phyloP scores from a whole-genome alignment of 1,140 invertebrate genomes.

The Trachymyrmex septentrionalis region DNA sequence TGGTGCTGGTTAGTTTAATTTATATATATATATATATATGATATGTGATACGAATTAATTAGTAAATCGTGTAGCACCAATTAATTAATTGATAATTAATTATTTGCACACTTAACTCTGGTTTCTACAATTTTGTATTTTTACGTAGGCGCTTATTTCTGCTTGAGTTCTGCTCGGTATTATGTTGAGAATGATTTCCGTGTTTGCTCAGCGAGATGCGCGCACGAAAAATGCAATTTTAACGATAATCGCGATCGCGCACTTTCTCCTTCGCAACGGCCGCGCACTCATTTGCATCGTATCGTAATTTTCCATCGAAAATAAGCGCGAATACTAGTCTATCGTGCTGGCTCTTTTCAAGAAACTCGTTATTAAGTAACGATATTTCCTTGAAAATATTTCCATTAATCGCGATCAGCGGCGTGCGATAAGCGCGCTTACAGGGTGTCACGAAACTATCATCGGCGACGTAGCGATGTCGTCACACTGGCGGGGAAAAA shows the following conservation, averaged over 20 bases:
- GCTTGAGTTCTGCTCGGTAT: background rate
- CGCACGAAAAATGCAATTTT: constrained; percentile 54
- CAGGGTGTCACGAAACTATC: constrained; percentile 34
- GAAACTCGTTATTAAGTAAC: constrained; percentile 47
- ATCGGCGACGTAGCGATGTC: background rate
- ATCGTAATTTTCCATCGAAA: constrained; percentile 58
- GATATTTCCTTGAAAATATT: constrained; percentile 51
- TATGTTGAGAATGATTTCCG: constrained; percentile 1
- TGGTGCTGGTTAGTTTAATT: background rate
- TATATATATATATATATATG: too few relatives aligned
- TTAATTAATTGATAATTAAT: background rate
- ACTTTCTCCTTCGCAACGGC: constrained; percentile 45
- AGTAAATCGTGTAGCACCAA: background rate
- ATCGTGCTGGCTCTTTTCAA: constrained; percentile 25
- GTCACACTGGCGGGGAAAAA: background rate
- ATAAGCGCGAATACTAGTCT: constrained; percentile 36
- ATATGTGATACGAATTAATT: background rate
- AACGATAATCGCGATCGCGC: constrained; percentile 49
- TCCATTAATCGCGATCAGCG: constrained; percentile 37
- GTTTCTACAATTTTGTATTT: background rate
- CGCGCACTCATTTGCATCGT: constrained; percentile 49
- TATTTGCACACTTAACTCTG: background rate
- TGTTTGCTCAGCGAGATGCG: constrained; percentile 28
- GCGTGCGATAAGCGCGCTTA: constrained; percentile 4
- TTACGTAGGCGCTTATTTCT: background rate